Percentiles rank a stretch among this genome's conserved stretches.
Conservation (phyloP, 1,140 invertebrate species). For the Steinernema khuongi region DNA sequence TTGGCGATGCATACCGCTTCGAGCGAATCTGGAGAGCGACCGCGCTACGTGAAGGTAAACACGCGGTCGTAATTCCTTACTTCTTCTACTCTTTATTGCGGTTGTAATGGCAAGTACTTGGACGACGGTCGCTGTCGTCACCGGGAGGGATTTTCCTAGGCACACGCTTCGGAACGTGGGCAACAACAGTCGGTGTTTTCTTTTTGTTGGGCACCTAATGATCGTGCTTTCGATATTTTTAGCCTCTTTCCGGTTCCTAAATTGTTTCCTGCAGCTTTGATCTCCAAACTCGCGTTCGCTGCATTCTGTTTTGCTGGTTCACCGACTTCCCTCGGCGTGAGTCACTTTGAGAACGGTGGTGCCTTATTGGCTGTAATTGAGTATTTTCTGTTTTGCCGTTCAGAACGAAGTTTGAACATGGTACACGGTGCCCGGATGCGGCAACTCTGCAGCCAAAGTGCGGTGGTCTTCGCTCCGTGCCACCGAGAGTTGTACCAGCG, state of each 20-base stretch:
- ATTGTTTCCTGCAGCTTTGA: too few relatives aligned
- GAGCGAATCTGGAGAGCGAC: too few relatives aligned
- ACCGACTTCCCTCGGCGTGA: too few relatives aligned
- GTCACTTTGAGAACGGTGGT: too few relatives aligned
- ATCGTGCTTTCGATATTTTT: too few relatives aligned
- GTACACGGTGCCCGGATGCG: neutral
- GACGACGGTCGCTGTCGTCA: neutral
- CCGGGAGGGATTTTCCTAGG: neutral
- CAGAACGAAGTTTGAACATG: neutral
- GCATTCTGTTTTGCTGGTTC: too few relatives aligned
- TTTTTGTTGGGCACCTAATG: too few relatives aligned
- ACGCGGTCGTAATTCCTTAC: neutral
- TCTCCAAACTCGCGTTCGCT: too few relatives aligned
- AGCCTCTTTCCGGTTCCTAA: too few relatives aligned
- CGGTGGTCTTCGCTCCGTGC: neutral
- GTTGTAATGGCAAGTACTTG: neutral
- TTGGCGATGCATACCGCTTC: too few relatives aligned
- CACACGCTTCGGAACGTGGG: neutral
- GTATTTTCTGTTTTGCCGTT: neutral
- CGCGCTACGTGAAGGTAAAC: neutral
- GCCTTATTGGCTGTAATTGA: neutral
- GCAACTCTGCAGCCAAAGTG: neutral
- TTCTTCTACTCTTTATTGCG: slow-evolving; percentile 5
- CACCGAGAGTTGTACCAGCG: too few relatives aligned
- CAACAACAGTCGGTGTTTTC: neutral